These are phyloP conservation scores for Gymnogyps californianus DNA, from an alignment of 2,113 vertebrate species.

Conservation along the genomic window DNA sequence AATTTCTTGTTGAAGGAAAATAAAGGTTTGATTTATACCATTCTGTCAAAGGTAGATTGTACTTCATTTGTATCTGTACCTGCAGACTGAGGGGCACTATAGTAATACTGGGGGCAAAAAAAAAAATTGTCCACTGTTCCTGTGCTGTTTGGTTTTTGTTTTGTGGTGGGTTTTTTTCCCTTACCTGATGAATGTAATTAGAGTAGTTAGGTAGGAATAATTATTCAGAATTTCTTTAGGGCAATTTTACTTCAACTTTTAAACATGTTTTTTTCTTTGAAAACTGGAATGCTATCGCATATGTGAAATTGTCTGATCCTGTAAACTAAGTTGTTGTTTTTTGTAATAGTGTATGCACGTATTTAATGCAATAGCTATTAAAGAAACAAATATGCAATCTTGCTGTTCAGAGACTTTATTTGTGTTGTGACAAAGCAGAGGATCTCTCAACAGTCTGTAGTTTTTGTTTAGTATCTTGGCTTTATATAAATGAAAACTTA, in stretches of 20 bases:
- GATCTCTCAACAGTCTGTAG: not conserved
- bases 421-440: not conserved
- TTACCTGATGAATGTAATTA: not conserved
- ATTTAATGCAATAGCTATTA: not conserved
- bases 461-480: not conserved
- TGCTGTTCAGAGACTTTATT: not conserved
- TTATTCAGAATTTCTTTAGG: not conserved
- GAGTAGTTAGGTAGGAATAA: not conserved
- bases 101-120: rapidly evolving
- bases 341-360: not conserved
- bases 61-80: not conserved
- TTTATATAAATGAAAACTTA: too few species aligned
- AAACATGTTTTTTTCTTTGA: not conserved
- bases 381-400: not conserved
- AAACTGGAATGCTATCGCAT: not conserved
- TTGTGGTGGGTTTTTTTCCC: not conserved
- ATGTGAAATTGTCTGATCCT: not conserved
- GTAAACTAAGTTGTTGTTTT: not conserved
- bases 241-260: not conserved
- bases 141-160: not conserved
- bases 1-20: not conserved
- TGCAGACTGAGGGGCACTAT: not conserved
- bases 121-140: rapidly evolving
- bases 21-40: not conserved
- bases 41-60: not conserved